Percentiles rank a stretch among this genome's conserved stretches.
phyloP scores from a whole-genome alignment of 2,113 vertebrate genomes.

The Prietella phreatophila region DNA sequence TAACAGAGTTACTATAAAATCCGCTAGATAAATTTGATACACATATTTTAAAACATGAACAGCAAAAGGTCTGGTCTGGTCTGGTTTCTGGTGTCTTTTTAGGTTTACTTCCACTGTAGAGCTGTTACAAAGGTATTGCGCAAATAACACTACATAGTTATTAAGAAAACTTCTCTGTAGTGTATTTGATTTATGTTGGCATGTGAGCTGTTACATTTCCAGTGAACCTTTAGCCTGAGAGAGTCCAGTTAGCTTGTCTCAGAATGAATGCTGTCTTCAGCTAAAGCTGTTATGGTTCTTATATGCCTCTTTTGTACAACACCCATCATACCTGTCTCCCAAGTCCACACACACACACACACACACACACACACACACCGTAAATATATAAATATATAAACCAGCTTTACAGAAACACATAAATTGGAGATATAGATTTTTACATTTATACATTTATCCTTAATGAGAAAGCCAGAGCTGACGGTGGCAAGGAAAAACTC shows the following conservation, averaged over 20 bases:
- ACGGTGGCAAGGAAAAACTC: too few relatives aligned
- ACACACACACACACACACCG: slow-evolving; percentile 37
- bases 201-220: not conserved
- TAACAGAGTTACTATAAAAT: too few relatives aligned
- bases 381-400: too few relatives aligned
- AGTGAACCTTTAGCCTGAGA: not conserved
- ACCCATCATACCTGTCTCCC: not conserved
- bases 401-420: too few relatives aligned
- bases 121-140: not conserved
- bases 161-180: not conserved
- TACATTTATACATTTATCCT: too few relatives aligned
- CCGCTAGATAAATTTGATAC: too few relatives aligned
- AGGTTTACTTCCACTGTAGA: not conserved
- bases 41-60: too few relatives aligned
- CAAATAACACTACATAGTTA: not conserved
- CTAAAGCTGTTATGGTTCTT: not conserved
- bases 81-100: not conserved
- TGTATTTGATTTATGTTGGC: not conserved
- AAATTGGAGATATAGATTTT: too few relatives aligned
- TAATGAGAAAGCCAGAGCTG: too few relatives aligned
- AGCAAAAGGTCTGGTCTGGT: not conserved
- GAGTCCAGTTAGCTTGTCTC: not conserved
- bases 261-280: not conserved
- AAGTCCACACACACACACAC: slow-evolving; percentile 1
- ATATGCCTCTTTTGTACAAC: not conserved